phyloP scores from a whole-genome alignment of 2,113 vertebrate genomes.

The Lethenteron reissneri region DNA sequence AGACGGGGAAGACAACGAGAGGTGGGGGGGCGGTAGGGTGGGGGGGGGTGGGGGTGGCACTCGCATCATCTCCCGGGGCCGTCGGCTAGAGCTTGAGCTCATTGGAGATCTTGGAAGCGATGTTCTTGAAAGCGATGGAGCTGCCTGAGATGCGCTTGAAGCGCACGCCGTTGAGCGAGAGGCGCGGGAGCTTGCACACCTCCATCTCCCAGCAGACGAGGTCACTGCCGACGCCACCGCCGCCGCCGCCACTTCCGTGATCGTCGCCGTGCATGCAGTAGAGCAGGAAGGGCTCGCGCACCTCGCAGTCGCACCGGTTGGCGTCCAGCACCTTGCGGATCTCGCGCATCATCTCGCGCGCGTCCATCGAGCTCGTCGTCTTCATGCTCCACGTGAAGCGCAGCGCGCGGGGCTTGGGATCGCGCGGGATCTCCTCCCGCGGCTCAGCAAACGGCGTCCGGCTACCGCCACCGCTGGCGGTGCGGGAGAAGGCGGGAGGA shows the following conservation, averaged over 20 bases:
- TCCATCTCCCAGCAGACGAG: slow-evolving; percentile 99
- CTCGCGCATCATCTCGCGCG: slow-evolving; percentile 82
- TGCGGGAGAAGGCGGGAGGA: too few relatives aligned
- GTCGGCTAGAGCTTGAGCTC: slow-evolving; percentile 75
- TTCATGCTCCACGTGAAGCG: slow-evolving; percentile 99
- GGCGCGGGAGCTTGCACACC: slow-evolving; percentile 92
- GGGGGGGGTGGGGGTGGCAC: neutral
- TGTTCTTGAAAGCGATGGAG: slow-evolving; percentile 99
- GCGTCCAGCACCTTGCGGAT: slow-evolving; percentile 86
- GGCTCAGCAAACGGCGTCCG: too few relatives aligned
- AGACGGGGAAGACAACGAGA: neutral
- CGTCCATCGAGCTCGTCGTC: slow-evolving; percentile 94
- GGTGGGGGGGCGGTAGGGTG: neutral
- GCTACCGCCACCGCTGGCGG: too few relatives aligned
- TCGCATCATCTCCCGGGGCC: too few relatives aligned
- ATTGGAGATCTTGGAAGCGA: slow-evolving; percentile 98
- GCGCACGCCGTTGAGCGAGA: slow-evolving; percentile 89
- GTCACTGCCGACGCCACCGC: slow-evolving; percentile 17
- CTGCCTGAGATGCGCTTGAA: slow-evolving; percentile 97
- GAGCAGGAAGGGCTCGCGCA: slow-evolving; percentile 82
- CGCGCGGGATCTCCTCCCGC: slow-evolving; percentile 14
- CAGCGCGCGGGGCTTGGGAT: slow-evolving; percentile 76
- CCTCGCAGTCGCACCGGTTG: slow-evolving; percentile 93
- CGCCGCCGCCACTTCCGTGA: slow-evolving; percentile 27
- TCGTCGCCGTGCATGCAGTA: slow-evolving; percentile 82